Evolutionary conservation across 2,888 invertebrate species (phyloP), one percentile per base, ranked within the genome.

Genomic region (Drosophila ezoana): DNA sequence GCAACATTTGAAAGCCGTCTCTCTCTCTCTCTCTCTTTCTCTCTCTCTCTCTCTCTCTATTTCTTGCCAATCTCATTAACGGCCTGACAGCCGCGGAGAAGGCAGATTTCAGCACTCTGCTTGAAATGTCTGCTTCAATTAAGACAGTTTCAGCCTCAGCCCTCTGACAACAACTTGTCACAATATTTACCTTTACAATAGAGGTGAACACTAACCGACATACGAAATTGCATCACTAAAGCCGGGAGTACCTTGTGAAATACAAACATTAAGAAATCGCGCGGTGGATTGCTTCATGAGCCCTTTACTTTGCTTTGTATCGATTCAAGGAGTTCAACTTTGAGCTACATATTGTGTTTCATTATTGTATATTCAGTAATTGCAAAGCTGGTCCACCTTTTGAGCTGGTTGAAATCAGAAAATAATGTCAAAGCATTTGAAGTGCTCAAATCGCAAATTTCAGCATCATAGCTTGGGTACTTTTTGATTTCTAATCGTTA

Each of bases 1-100:
- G 87, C 81, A 67, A 67, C 56, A 69, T 66, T 62, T 71, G 63
- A 64, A 88, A 70, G 37, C 33, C 49, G 41, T 23, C 44, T 58
- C 18, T 47, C 3, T 32, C 52, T 16, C n/a, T 38, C 14, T 38
- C n/a, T 38, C 13, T 6, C 38, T 23, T 5, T 23, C 18, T 18
- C 18, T 18, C 20, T 5, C 23, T 6, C 23, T 23, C 23, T 28
- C 8, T 20, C 2, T 59, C 16, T 56, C 38, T n/a, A 6, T 41
- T 35, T 38, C 5, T 28, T n/a, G 28, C 1, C 40, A 16, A 14
- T 8, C 41, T 51, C 44, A 37, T 43, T 40, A 32, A 16, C 32
- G 33, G 2, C 4, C 35, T 23, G 8, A 8, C 10, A 35, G 28
- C 28, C 28, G 28, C 28, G 28, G 28, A 28, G 28, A 28, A 28